phyloP scores from a whole-genome alignment of 2,797 vertebrate species.

The Gila robusta region DNA sequence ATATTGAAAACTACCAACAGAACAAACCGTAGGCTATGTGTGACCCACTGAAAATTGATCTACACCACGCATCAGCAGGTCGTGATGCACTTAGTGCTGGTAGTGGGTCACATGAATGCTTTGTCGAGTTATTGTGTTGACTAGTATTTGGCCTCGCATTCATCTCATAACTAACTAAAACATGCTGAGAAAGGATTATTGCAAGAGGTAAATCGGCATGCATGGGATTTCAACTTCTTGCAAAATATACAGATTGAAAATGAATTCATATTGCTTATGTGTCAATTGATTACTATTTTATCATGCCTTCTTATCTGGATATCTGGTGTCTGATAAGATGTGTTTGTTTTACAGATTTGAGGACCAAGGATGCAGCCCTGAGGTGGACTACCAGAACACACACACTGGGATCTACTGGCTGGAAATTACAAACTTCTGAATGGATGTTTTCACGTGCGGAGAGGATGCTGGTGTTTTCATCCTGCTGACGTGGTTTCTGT shows the following conservation, averaged over 20 bases:
- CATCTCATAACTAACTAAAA: not conserved
- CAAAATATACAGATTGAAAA: not conserved
- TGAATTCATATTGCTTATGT: not conserved
- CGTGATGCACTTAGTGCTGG: slow-evolving; percentile 19
- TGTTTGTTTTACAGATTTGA: slow-evolving; percentile 72
- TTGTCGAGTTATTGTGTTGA: not conserved
- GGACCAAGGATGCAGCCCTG: slow-evolving; percentile 56
- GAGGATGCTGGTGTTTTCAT: slow-evolving; percentile 68
- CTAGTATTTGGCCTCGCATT: not conserved
- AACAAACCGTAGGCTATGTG: slow-evolving; percentile 34
- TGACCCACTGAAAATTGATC: slow-evolving; percentile 34
- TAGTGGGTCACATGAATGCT: slow-evolving; percentile 19
- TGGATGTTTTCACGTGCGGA: slow-evolving; percentile 55
- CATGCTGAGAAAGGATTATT: not conserved
- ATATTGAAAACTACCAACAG: not conserved
- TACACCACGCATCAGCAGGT: slow-evolving; percentile 7
- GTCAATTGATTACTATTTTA: not conserved
- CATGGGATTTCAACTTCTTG: not conserved
- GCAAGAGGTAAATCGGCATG: not conserved
- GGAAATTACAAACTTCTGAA: slow-evolving; percentile 51
- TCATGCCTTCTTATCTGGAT: slow-evolving; percentile 5
- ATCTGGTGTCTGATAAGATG: slow-evolving; percentile 10
- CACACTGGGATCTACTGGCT: slow-evolving; percentile 15
- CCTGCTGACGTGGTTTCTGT: slow-evolving; percentile 75
- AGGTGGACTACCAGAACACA: slow-evolving; percentile 16